phyloP scores from a whole-genome alignment of 2,113 vertebrate genomes.

The Odontesthes bonariensis region DNA sequence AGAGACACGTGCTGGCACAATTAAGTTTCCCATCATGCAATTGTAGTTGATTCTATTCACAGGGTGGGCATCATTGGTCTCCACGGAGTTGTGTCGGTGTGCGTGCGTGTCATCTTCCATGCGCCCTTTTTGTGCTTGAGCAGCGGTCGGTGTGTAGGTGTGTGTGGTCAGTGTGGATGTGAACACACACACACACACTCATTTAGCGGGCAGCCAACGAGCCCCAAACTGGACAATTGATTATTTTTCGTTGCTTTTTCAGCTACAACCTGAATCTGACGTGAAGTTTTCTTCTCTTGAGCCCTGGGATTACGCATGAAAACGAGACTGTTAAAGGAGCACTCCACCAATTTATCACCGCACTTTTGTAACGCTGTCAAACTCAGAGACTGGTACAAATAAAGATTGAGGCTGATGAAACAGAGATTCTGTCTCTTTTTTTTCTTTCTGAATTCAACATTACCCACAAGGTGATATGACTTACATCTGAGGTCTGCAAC shows the following conservation, averaged over 20 bases:
- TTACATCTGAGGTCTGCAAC: background rate
- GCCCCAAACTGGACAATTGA: constrained; percentile 23
- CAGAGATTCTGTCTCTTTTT: no score
- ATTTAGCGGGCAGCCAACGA: constrained; percentile 50
- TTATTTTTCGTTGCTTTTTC: constrained; percentile 36
- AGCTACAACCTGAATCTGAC: constrained; percentile 34
- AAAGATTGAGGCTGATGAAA: background rate
- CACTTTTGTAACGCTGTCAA: background rate
- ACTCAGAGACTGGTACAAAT: background rate
- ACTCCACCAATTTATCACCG: constrained; percentile 5
- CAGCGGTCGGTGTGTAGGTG: constrained; percentile 50
- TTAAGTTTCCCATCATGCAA: constrained; percentile 82
- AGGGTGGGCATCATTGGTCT: constrained; percentile 71
- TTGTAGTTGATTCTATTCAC: constrained; percentile 77
- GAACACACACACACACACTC: background rate
- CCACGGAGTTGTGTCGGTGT: constrained; percentile 68
- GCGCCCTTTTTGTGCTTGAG: constrained; percentile 83
- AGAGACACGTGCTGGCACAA: constrained; percentile 81
- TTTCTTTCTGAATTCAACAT: background rate
- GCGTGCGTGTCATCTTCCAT: constrained; percentile 72
- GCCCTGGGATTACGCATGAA: constrained; percentile 20
- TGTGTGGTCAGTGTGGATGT: constrained; percentile 42
- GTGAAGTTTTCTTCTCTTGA: constrained; percentile 21
- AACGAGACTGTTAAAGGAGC: constrained; percentile 12
- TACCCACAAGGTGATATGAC: constrained; percentile 5